These are phyloP conservation scores for Cardinalis cardinalis DNA, from an alignment of 2,113 vertebrate genomes.

Conservation along the genomic window DNA sequence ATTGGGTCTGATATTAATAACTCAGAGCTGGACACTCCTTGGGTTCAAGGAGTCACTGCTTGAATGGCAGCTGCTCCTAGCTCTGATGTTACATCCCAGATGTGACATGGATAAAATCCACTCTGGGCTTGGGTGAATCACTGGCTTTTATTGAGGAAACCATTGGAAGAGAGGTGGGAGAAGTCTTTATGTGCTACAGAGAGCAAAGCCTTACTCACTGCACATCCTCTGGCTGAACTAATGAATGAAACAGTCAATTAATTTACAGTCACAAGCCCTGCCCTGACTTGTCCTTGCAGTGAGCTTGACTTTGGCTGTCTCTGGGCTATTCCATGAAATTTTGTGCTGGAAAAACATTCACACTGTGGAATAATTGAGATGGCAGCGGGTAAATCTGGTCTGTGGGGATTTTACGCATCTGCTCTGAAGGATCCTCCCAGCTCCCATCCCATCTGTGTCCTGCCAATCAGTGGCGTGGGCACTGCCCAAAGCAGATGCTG, in stretches of 20 bases:
- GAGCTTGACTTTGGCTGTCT: background rate
- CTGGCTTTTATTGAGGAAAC: background rate
- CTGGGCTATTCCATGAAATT: background rate
- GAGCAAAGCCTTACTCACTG: background rate
- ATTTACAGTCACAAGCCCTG: background rate
- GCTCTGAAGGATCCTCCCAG: background rate
- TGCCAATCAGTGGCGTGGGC: background rate
- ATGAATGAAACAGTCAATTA: background rate
- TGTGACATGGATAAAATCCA: background rate
- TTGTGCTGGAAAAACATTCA: background rate
- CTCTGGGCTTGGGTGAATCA: background rate
- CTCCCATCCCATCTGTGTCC: background rate
- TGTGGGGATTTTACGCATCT: accelerated
- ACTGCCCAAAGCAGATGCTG: background rate
- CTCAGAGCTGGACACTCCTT: background rate
- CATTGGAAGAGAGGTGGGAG: background rate
- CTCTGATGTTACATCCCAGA: background rate
- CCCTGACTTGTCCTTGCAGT: background rate
- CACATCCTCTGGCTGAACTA: background rate
- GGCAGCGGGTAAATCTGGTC: background rate
- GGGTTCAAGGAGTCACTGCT: background rate
- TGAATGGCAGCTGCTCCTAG: background rate
- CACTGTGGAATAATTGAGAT: background rate
- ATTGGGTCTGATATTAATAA: background rate
- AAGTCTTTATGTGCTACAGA: background rate